Base-by-base conservation (phyloP, 2,888 invertebrate genomes). In the Drosophila rubida region DNA sequence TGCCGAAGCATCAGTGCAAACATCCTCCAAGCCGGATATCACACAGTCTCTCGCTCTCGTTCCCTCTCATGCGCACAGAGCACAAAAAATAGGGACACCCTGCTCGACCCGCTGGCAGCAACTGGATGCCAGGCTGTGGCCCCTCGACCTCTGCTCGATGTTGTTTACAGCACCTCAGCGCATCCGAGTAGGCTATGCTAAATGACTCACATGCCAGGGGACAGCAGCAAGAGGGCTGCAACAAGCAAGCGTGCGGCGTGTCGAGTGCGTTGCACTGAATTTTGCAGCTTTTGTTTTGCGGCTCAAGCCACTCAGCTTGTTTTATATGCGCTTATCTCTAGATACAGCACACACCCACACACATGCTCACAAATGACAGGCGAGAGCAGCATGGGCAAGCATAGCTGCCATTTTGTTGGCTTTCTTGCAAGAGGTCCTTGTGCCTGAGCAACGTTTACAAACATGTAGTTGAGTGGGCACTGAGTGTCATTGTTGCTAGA, bases 231-330 rank as follows among this genome's bases (percentile, higher is more conserved):
- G 13, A 13, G 14, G 19, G 27, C 27, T 30, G 41, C 13, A 45
- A 14, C 42, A 63, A 45, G 14, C 45, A 63, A 57, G 67, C 50
- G 63, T 59, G 71, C 45, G 55, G 72, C 77, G 75, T 86, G 83
- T 85, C 86, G 88, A 87, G 83, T 87, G 83, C 83, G 88, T 87
- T 83, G 88, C 88, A 87, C 88, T 87, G 88, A 82, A 87, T 83
- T 87, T 82, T 82, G 74, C 68, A 85, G 82, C 82, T 85, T 85
- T 82, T 82, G 87, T 87, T 82, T 81, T 81, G 78, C 64, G 63
- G 78, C 78, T 68, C 78, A 80, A 78, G 78, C 75, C 78, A 80
- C 80, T 77, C 79, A 70, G 81, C 68, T 69, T 87, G 81, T 78
- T 87, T 81, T 81, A 81, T 82, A 87, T 87, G 82, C 83, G 86